Conservation (phyloP, 2,888 invertebrate species). For the Leptogaster cylindrica region DNA sequence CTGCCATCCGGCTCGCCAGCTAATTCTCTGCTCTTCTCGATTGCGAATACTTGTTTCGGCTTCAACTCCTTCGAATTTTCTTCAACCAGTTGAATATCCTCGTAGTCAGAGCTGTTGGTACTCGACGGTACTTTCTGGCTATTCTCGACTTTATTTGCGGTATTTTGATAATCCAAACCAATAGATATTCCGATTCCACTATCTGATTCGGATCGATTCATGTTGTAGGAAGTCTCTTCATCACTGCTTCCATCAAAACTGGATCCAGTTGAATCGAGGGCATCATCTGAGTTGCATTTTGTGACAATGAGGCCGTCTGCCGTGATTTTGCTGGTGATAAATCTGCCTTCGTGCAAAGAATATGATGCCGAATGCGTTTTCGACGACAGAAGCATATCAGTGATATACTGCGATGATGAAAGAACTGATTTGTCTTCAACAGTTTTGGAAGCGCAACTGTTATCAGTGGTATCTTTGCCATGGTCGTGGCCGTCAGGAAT, state of each 20-base stretch:
- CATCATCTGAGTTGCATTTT: conserved; percentile 61
- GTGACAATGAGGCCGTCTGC: conserved; percentile 61
- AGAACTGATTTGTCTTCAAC: conserved; percentile 49
- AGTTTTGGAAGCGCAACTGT: conserved; percentile 17
- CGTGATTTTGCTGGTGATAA: conserved; percentile 62
- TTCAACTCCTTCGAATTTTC: conserved; percentile 47
- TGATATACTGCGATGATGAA: conserved; percentile 60
- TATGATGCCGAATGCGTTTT: conserved; percentile 61
- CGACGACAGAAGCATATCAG: conserved; percentile 60
- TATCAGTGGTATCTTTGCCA: conserved; percentile 46
- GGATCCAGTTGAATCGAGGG: conserved; percentile 60
- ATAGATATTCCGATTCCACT: conserved; percentile 62
- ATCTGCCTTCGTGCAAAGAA: conserved; percentile 60
- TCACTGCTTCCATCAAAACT: conserved; percentile 62
- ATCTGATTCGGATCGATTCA: conserved; percentile 62
- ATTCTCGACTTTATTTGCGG: conserved; percentile 50
- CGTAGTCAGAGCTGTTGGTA: conserved; percentile 60
- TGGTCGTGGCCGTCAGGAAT: conserved; percentile 55
- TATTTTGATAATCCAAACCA: conserved; percentile 55
- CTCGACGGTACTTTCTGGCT: conserved; percentile 56
- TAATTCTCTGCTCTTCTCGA: conserved; percentile 74
- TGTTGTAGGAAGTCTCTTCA: conserved; percentile 61
- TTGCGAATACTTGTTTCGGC: conserved; percentile 57
- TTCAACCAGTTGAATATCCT: conserved; percentile 60
- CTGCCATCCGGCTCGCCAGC: conserved; percentile 88